Base-by-base conservation (phyloP, 2,888 invertebrate genomes). In the Brachypalpus laphriformis region DNA sequence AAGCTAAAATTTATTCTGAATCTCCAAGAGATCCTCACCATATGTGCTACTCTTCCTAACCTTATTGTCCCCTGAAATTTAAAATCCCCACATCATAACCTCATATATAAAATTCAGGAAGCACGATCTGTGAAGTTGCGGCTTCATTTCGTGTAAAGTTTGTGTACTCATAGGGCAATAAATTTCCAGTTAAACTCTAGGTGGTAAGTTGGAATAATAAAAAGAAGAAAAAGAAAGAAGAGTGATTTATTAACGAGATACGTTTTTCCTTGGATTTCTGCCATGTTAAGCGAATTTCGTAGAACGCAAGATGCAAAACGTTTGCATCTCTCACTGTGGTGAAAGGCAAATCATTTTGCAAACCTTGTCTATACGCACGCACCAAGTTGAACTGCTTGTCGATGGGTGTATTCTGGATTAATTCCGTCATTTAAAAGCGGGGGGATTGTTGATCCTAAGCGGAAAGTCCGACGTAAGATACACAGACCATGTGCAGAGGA, bases 141-240 rank as follows among this genome's bases (percentile, higher is more conserved):
- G 8, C 40, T 63, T n/a, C n/a, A n/a, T 11, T 63, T 9, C 42
- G n/a, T n/a, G n/a, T 28, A 56, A 34, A 40, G 42, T 3, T 16
- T 56, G 16, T 31, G 42, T 56, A 45, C 56, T 45, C 45, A 28
- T 20, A 16, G 54, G 42, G 66, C 25, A 75, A 75, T 75, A 63
- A 81, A 81, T 75, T 81, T 63, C 81, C 75, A 31, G 75, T 75
- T 81, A 75, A 81, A 70, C 81, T 63, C 75, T 81, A 81, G 80
- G 80, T 80, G 80, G 80, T 66, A 80, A 56, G 70, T 47, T 68
- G 70, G 14, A 70, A 54, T 34, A 70, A 63, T 54, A 65, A 75
- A 68, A 47, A 18, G 7, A 37, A 63, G 14, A 37, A 42, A 71
- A 56, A 40, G n/a, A n/a, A n/a, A n/a, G n/a, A n/a, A n/a, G n/a